Base-by-base conservation (phyloP, 2,113 vertebrate genomes). In the Myocastor coypus region DNA sequence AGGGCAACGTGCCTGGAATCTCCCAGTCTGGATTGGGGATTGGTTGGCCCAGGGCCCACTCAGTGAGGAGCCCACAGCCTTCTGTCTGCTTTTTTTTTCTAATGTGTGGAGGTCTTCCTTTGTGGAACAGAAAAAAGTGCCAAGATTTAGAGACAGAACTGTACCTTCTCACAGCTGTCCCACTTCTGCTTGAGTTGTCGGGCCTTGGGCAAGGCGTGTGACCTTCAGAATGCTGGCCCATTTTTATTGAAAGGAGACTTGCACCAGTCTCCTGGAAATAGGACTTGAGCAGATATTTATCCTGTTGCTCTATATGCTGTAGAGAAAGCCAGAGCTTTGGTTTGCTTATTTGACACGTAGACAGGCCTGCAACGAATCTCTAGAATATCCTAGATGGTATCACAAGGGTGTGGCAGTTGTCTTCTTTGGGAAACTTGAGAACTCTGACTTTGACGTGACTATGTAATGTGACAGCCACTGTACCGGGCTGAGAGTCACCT, bases 1-100 rank as follows among this genome's bases (percentile, higher is more conserved):
- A 52, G 42, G 59, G 16, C 20, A 3, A 0, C 3, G 1, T 0
- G 0, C 34, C 52, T 34, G 40, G 42, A 61, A 1, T 22, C 1
- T 3, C 78, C n/a, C 34, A 57, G 55, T 26, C 52, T 22, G 46
- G 16, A 20, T 14, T 32, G 13, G 85, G 66, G 61, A 40, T 42
- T 4, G 9, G 1, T 22, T 0, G 0, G 52, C 13, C 2, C 14
- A 24, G 22, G 11, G 32, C 42, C 52, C 40, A 32, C 85, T 52
- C 5, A 2, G 73, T 66, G 7, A 71, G 30, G 42, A 26, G 20
- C 46, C 46, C 73, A 20, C 0, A 1, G 37, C 19, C 1, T 57
- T 42, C 0, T 0, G 40, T 46, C 32, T 10, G 7, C 71, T 85
- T 1, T 80, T 90, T 64, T 61, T 78, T 71, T 84, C 69, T 78